Evolutionary conservation across 2,888 invertebrate genomes (phyloP).

Genomic region (Andricus quercusramuli): DNA sequence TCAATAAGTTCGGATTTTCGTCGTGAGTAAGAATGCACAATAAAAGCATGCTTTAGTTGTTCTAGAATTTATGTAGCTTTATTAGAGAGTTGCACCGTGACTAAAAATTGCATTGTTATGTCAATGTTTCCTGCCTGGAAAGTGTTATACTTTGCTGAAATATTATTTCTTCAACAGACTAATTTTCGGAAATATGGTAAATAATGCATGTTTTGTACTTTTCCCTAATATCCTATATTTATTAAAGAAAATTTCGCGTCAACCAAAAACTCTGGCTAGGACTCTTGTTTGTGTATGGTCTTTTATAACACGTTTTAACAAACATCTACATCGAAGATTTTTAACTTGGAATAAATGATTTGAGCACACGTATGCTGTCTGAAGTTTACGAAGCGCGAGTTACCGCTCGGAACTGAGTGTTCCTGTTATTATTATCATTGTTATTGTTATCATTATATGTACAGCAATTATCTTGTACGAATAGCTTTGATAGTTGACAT

Average conservation of each 20-base stretch:
- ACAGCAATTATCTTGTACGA: slow-evolving; percentile 67
- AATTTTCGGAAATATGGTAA: too few species aligned
- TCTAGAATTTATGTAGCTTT: not conserved
- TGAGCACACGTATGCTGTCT: slow-evolving; percentile 42
- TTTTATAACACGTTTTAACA: not conserved
- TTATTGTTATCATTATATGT: slow-evolving; percentile 64
- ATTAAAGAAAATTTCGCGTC: not conserved
- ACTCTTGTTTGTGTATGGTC: not conserved
- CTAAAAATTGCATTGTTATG: not conserved
- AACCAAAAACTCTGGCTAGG: not conserved
- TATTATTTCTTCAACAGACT: too few species aligned
- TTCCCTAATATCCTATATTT: not conserved
- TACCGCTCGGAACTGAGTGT: slow-evolving; percentile 58
- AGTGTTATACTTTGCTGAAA: too few species aligned
- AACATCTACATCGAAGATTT: not conserved
- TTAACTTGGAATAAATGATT: not conserved
- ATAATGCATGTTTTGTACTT: not conserved
- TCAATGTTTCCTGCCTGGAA: too few species aligned
- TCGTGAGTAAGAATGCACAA: not conserved
- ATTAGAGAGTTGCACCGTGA: not conserved
- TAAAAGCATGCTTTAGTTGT: not conserved
- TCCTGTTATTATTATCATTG: slow-evolving; percentile 61
- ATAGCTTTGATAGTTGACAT: slow-evolving; percentile 64
- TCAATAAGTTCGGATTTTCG: too few species aligned
- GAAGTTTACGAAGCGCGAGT: slow-evolving; percentile 53